A percentile compares a stretch with the other conserved stretches of the same genome.
phyloP scores from a whole-genome alignment of 2,888 invertebrate species.

The Clivina fossor region DNA sequence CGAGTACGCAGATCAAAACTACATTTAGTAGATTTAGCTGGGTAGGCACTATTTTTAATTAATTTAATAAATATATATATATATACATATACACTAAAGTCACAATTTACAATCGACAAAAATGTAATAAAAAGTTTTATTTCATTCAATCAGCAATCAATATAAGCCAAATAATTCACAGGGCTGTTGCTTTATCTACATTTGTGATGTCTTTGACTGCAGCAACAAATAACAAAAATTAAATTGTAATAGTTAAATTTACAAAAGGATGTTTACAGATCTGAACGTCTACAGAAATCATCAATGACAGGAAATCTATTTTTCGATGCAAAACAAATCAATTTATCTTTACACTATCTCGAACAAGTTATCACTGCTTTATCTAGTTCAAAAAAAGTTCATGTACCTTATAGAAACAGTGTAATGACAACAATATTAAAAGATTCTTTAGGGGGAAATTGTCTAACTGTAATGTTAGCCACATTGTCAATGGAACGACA shows the following conservation, averaged over 20 bases:
- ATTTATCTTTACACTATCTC: slow-evolving; percentile 58
- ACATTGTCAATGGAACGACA: slow-evolving; percentile 49
- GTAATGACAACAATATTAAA: slow-evolving; percentile 57
- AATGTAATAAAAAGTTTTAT: neutral
- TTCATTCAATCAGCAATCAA: neutral
- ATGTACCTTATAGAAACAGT: slow-evolving; percentile 57
- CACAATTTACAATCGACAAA: neutral
- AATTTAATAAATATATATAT: neutral
- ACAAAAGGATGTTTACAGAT: slow-evolving; percentile 49
- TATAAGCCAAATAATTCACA: too few species aligned
- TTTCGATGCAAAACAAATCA: slow-evolving; percentile 58
- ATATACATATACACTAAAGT: neutral
- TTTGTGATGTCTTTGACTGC: too few species aligned
- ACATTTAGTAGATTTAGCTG: slow-evolving; percentile 59
- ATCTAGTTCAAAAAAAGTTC: slow-evolving; percentile 48
- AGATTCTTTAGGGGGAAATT: slow-evolving; percentile 59
- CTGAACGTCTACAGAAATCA: slow-evolving; percentile 57
- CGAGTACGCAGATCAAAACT: slow-evolving; percentile 55
- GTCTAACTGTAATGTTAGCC: slow-evolving; percentile 59
- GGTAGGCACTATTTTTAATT: slow-evolving; percentile 48
- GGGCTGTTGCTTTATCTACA: too few species aligned
- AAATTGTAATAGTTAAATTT: slow-evolving; percentile 1
- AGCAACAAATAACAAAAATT: too few species aligned
- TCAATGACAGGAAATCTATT: slow-evolving; percentile 54
- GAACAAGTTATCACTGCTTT: slow-evolving; percentile 56